phyloP scores from a whole-genome alignment of 2,797 vertebrate genomes.

The Premnoplex brunnescens region DNA sequence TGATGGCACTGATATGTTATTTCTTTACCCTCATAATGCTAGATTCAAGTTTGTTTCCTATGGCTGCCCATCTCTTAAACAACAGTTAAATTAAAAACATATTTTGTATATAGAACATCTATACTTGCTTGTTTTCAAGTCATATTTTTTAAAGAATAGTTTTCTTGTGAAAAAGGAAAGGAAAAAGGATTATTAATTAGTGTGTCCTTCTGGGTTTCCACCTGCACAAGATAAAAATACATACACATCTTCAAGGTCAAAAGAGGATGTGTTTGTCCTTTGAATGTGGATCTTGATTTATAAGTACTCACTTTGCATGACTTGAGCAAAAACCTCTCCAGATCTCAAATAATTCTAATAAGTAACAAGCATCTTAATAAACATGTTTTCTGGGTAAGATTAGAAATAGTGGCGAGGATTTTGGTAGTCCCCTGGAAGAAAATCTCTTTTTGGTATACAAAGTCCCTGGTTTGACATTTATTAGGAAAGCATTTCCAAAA shows the following conservation, averaged over 20 bases:
- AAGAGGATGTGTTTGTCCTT: neutral
- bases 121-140: neutral
- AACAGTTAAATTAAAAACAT: neutral
- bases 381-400: neutral
- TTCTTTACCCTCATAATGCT: neutral
- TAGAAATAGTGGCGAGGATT: neutral
- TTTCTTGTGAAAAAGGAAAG: neutral
- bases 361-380: neutral
- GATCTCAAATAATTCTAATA: neutral
- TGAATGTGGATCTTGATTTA: neutral
- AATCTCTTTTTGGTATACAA: neutral
- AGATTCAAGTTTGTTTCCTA: neutral
- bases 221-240: neutral
- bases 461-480: neutral
- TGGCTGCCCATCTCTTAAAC: neutral
- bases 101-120: neutral
- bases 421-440: neutral
- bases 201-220: neutral
- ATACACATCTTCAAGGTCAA: neutral
- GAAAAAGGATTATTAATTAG: neutral
- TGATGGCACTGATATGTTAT: neutral
- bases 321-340: rapidly evolving
- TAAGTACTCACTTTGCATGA: neutral
- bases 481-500: neutral
- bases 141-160: neutral